Evolutionary conservation across 2,888 invertebrate genomes (phyloP), one percentile per base, ranked within the genome.

Genomic region (Nomada flava): DNA sequence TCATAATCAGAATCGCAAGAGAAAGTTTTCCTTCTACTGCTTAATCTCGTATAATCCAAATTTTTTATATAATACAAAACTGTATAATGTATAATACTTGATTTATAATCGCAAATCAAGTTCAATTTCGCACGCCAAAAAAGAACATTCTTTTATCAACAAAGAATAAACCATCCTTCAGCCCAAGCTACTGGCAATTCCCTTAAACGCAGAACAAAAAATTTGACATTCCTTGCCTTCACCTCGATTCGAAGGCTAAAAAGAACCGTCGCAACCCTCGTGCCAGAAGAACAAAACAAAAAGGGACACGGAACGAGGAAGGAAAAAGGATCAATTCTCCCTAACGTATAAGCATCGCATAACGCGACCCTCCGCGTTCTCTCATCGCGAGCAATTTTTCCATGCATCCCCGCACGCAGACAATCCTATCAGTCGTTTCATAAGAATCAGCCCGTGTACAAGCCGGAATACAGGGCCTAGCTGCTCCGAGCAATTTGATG

Each of bases 401-500:
- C 62, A 62, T 62, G 53, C 60, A 68, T 63, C 52, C 63, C 29
- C 55, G 53, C 76, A 26, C 62, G 47, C 60, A 50, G 47, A 52
- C 67, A 75, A 75, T 68, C 68, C 60, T 55, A 44, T 64, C 68
- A 50, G 59, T 68, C 57, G 68, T 20, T 68, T 69, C 72, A 65
- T 64, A 60, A 50, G 70, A 70, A 60, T 62, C 83, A 63, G 63
- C 59, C 59, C 29, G 42, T 60, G 64, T 52, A 52, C 23, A 29
- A 52, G 36, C 44, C 13, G 29, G 18, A 7, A 29, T 29, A 64
- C 18, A 5, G 52, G 65, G 50, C 20, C 44, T 65, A 55, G 26
- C 71, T 69, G 79, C 72, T 78, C 57, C 80, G 76, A 75, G 84
- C 82, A 84, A 87, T 87, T 86, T 82, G 82, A 84, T 75, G 64